Percentiles rank a stretch among this genome's conserved stretches.
These are phyloP conservation scores for Leucopternis melanops DNA, from an alignment of 2,113 vertebrate species.

Conservation along the genomic window DNA sequence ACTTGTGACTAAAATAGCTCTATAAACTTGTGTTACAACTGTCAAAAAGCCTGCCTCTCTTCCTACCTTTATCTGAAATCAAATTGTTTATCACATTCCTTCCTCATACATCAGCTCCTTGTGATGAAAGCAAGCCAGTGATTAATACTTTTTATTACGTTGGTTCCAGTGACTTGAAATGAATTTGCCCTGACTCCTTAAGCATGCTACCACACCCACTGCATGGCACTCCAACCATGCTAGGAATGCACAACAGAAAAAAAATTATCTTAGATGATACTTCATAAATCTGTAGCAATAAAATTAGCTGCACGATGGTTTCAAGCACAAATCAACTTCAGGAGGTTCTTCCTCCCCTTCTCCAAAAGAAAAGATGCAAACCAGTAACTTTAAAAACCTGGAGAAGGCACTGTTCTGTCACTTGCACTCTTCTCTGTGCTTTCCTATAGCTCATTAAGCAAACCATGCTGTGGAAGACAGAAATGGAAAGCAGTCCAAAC, in stretches of 20 bases:
- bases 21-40: background rate
- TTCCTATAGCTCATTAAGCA: background rate
- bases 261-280: slow-evolving; percentile 38
- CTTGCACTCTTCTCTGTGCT: background rate
- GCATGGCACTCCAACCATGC: slow-evolving; percentile 46
- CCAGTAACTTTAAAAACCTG: background rate
- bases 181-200: slow-evolving; percentile 46
- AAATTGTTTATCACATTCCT: slow-evolving; percentile 54
- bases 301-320: background rate
- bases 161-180: slow-evolving; percentile 52
- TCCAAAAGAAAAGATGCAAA: background rate
- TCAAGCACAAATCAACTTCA: background rate
- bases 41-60: background rate
- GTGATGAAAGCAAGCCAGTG: slow-evolving; percentile 35
- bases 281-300: slow-evolving; percentile 43
- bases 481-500: background rate
- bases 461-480: background rate
- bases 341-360: background rate
- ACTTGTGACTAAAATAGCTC: slow-evolving; percentile 56
- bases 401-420: background rate
- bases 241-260: slow-evolving; percentile 52
- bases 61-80: slow-evolving; percentile 38
- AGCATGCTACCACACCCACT: slow-evolving; percentile 53
- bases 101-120: slow-evolving; percentile 30
- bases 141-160: slow-evolving; percentile 58